phyloP scores from a whole-genome alignment of 2,888 invertebrate species.

The Cerceris rybyensis region DNA sequence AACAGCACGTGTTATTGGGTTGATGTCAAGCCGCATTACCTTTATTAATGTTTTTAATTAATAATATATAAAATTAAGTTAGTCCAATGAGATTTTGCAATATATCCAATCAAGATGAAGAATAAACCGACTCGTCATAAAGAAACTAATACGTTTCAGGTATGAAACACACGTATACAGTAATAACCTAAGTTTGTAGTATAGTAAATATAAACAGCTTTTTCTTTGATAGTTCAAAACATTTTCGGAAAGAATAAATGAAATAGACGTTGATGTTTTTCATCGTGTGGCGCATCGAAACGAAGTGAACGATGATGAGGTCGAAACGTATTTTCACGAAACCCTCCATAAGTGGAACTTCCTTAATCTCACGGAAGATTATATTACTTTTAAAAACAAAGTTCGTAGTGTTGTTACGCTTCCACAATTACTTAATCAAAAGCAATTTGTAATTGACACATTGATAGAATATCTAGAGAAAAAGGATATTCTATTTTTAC shows the following conservation, averaged over 20 bases:
- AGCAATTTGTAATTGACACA: constrained; percentile 88
- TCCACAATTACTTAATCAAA: constrained; percentile 91
- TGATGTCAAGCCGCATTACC: constrained; percentile 7
- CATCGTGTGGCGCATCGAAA: constrained; percentile 92
- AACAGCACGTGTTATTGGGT: constrained; percentile 17
- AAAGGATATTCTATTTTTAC: constrained; percentile 88
- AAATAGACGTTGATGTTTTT: constrained; percentile 93
- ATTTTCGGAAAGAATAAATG: constrained; percentile 93
- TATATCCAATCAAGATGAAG: constrained; percentile 83
- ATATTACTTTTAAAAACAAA: constrained; percentile 89
- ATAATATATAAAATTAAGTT: background rate
- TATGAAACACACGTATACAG: constrained; percentile 77
- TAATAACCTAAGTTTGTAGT: background rate
- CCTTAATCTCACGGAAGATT: constrained; percentile 93
- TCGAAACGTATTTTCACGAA: constrained; percentile 91
- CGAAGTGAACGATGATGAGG: constrained; percentile 87
- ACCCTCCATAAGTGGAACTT: constrained; percentile 94
- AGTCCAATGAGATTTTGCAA: background rate
- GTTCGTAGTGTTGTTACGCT: constrained; percentile 90
- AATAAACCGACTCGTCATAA: constrained; percentile 89
- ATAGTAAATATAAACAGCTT: background rate
- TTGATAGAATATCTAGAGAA: constrained; percentile 89
- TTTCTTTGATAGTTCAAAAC: constrained; percentile 88
- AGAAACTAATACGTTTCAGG: constrained; percentile 90
- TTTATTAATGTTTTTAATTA: background rate